These are phyloP conservation scores for Ianthella basta DNA, from an alignment of 37 sponge, comb jelly and placozoan species.

Conservation along the genomic window DNA sequence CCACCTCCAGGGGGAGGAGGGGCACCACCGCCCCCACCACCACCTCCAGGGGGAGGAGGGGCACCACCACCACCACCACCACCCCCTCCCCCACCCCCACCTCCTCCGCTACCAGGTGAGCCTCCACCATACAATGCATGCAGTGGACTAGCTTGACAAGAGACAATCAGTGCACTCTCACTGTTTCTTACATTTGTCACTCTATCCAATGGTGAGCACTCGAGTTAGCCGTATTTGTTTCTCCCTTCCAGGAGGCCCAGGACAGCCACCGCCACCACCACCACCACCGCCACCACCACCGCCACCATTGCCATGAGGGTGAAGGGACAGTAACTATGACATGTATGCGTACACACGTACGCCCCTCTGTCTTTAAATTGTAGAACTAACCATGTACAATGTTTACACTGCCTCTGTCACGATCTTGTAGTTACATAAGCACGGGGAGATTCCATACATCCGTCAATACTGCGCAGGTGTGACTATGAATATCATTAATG, in stretches of 20 bases:
- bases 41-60: too few relatives aligned
- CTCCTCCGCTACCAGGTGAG: not conserved
- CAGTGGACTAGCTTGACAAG: not conserved
- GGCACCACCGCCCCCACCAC: constrained; percentile 26
- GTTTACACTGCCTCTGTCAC: too few relatives aligned
- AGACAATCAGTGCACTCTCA: not conserved
- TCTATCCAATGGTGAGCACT: too few relatives aligned
- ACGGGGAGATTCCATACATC: too few relatives aligned
- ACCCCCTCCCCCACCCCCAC: constrained; percentile 42
- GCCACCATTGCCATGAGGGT: constrained; percentile 18
- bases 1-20: constrained; percentile 23
- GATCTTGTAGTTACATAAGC: too few relatives aligned
- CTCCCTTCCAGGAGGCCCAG: not conserved
- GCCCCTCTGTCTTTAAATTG: too few relatives aligned
- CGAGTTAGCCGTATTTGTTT: too few relatives aligned
- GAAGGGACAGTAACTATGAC: not conserved
- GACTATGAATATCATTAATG: not conserved
- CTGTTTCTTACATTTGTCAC: too few relatives aligned
- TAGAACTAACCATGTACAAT: too few relatives aligned
- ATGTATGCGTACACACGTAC: not conserved
- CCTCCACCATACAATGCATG: not conserved
- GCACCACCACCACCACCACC: constrained; percentile 40
- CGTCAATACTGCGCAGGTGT: not conserved
- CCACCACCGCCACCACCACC: constrained; percentile 48
- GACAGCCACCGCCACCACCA: not conserved